A percentile compares a stretch with the other conserved stretches of the same genome.
These are phyloP conservation scores for Lithobates sylvaticus DNA, from an alignment of 2,797 vertebrate species.

Conservation along the genomic window DNA sequence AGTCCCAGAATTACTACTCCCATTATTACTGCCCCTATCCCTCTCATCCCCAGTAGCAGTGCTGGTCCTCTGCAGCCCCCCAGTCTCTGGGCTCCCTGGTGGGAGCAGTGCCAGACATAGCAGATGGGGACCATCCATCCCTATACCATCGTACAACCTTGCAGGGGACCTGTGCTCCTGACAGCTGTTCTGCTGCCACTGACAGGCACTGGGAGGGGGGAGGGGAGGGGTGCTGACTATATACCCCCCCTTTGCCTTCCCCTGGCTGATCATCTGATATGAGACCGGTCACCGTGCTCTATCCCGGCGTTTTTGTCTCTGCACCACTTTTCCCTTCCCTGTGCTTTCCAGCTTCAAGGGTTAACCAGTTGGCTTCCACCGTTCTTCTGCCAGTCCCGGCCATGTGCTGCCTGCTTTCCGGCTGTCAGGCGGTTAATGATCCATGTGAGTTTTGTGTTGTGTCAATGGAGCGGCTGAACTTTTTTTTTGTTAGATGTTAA, in stretches of 20 bases:
- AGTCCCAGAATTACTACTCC: no score
- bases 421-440: conserved; percentile 39
- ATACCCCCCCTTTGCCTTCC: no score
- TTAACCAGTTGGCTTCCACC: not conserved
- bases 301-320: conserved; percentile 1
- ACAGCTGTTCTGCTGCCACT: conserved; percentile 27
- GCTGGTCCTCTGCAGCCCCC: no score
- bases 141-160: not conserved
- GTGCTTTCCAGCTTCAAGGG: no score
- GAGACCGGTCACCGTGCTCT: not conserved
- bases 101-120: not conserved
- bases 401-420: conserved; percentile 23
- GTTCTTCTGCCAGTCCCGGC: not conserved
- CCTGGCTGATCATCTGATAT: not conserved
- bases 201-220: not conserved
- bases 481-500: conserved; percentile 34
- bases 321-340: not conserved
- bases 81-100: not conserved
- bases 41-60: no score
- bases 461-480: conserved; percentile 24
- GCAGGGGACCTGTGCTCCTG: conserved; percentile 4
- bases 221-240: not conserved
- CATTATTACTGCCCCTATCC: no score
- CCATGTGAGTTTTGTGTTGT: conserved; percentile 35
- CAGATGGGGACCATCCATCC: conserved; percentile 13